Percentiles rank a stretch among this genome's conserved stretches.
Conservation (phyloP, 2,888 invertebrate species). For the Diabrotica balteata region DNA sequence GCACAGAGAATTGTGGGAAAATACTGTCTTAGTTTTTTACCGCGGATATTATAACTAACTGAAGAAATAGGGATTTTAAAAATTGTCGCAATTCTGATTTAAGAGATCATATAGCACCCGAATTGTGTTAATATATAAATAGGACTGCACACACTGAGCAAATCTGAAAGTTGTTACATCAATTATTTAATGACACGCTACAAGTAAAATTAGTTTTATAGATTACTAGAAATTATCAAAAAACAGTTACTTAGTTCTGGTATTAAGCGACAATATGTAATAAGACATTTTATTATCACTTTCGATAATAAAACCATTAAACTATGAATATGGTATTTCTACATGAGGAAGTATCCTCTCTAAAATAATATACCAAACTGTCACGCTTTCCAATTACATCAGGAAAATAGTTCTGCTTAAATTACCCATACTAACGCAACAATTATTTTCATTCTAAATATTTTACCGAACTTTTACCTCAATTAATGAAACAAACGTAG, state of each 20-base stretch:
- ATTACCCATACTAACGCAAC: constrained; percentile 24
- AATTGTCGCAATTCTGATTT: too few relatives aligned
- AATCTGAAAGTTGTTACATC: too few relatives aligned
- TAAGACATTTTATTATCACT: constrained; percentile 23
- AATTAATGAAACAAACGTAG: constrained; percentile 25
- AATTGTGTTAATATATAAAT: too few relatives aligned
- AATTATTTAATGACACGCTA: too few relatives aligned
- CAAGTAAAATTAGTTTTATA: too few relatives aligned
- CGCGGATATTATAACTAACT: too few relatives aligned
- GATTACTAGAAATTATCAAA: too few relatives aligned
- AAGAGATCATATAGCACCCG: too few relatives aligned
- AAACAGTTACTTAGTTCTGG: too few relatives aligned
- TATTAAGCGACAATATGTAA: constrained; percentile 28
- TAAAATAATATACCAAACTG: constrained; percentile 32
- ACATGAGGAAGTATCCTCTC: constrained; percentile 27
- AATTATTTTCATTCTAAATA: constrained; percentile 30
- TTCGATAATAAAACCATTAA: constrained; percentile 19
- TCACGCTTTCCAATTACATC: constrained; percentile 57
- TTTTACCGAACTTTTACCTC: constrained; percentile 27
- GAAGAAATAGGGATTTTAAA: too few relatives aligned
- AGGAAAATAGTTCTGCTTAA: constrained; percentile 43
- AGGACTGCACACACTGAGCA: too few relatives aligned
- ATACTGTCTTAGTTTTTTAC: constrained; percentile 30
- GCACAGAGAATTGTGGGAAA: constrained; percentile 55
- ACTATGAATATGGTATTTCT: constrained; percentile 21